A percentile compares a stretch with the other conserved stretches of the same genome.
Conservation (phyloP, 2,888 invertebrate species). For the Yponomeuta cagnagella region DNA sequence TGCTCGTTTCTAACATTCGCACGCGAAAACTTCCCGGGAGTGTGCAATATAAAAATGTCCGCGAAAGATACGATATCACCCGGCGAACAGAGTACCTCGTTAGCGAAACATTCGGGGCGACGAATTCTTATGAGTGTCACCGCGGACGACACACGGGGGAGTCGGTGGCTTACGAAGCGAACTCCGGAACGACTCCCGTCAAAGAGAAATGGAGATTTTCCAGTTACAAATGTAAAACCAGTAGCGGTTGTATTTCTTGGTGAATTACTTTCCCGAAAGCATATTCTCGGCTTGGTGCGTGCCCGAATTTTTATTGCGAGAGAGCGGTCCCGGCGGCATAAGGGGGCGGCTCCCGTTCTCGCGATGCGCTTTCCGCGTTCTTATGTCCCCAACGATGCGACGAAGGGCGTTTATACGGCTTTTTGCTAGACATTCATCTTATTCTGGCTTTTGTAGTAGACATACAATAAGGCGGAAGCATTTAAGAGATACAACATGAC, state of each 20-base stretch:
- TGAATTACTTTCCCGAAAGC: constrained; percentile 67
- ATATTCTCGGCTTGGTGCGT: constrained; percentile 53
- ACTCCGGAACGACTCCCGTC: constrained; percentile 51
- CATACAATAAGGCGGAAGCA: not conserved
- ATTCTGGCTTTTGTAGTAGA: not conserved
- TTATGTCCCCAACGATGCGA: not conserved
- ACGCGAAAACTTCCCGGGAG: constrained; percentile 3
- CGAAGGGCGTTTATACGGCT: not conserved
- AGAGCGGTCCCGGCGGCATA: constrained; percentile 49
- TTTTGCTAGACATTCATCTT: not conserved
- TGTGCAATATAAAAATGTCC: constrained; percentile 13
- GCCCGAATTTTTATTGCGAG: constrained; percentile 62
- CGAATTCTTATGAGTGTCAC: constrained; percentile 71
- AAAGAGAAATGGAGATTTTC: constrained; percentile 73
- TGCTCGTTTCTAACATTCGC: not conserved
- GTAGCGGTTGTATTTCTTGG: constrained; percentile 67
- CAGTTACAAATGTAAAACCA: constrained; percentile 70
- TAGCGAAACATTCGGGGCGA: constrained; percentile 52
- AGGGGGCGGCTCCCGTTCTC: not conserved
- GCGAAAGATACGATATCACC: constrained; percentile 21
- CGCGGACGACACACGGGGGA: constrained; percentile 63
- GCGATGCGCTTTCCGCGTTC: not conserved
- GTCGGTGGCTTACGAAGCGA: constrained; percentile 57
- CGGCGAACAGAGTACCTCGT: constrained; percentile 38
- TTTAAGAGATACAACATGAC: not conserved